Conservation (phyloP, 2,797 vertebrate genomes). For the Sphaeramia orbicularis region DNA sequence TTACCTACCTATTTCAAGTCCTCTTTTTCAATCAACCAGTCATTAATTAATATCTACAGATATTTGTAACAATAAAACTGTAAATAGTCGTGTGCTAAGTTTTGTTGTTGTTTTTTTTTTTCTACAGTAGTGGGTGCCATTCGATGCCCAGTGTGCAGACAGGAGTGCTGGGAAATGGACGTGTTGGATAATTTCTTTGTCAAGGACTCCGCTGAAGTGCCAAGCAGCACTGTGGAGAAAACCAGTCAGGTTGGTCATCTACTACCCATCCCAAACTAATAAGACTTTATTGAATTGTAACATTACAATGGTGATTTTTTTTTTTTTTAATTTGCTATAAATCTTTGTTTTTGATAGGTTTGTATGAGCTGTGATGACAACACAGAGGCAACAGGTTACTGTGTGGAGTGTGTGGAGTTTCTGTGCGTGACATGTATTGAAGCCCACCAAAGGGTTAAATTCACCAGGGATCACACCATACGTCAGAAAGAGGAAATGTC, state of each 20-base stretch:
- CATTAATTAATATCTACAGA: no score
- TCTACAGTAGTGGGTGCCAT: conserved; percentile 89
- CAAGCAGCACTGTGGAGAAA: conserved; percentile 99
- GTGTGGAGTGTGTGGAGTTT: conserved; percentile 98
- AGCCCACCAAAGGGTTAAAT: conserved; percentile 98
- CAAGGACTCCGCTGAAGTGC: conserved; percentile 96
- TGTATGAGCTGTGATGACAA: conserved; percentile 99
- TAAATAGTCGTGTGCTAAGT: background rate
- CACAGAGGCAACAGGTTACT: conserved; percentile 96
- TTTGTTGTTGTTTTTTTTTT: conserved; percentile 16
- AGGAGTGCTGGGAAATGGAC: conserved; percentile 97
- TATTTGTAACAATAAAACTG: background rate
- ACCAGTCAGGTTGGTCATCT: conserved; percentile 91
- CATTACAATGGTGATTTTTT: background rate
- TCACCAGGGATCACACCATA: conserved; percentile 97
- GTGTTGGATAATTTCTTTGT: conserved; percentile 99
- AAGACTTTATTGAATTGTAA: background rate
- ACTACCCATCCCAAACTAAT: background rate
- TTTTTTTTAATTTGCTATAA: background rate
- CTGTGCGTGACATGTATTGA: conserved; percentile 96
- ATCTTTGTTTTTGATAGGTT: conserved; percentile 79
- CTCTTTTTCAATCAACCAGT: background rate
- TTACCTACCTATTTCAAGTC: no score
- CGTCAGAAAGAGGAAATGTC: conserved; percentile 97
- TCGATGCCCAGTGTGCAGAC: conserved; percentile 95